Base-by-base conservation (phyloP, 2,113 vertebrate species). In the Solea solea region DNA sequence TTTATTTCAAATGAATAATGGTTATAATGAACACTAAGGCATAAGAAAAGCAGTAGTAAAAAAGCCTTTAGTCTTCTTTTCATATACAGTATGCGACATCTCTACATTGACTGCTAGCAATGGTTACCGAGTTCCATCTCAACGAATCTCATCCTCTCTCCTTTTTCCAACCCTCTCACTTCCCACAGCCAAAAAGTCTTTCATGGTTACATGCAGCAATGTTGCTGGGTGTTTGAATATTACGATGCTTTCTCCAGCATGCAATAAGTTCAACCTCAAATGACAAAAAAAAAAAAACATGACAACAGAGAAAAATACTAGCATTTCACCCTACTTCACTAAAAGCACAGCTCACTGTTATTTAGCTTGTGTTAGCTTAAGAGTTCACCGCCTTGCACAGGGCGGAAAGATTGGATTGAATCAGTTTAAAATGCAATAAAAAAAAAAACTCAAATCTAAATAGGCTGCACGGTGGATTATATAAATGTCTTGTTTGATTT, bases 141-240 rank as follows among this genome's bases (percentile, higher is more conserved):
- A 83, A 66, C 74, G 71, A 86, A 84, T 89, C 86, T 88, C 81
- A 27, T 80, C 68, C 44, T 83, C 64, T 85, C 84, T 86, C 56
- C 70, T 80, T 76, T 90, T 72, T 87, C 81, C 56, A 74, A 60
- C 54, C 70, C 72, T 49, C 78, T 86, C 84, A 74, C 72, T 74
- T 85, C 66, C 82, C 76, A 72, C 14, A 44, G 76, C 68, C 71
- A 70, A 55, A 64, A 41, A 3, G 39, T 48, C 8, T 62, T 75
- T 78, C 28, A 71, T 72, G 51, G 82, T 80, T 48, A 57, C 85
- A 86, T 86, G 77, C 76, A 76, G 59, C 54, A 74, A 44, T 65
- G 45, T 50, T 54, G 28, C 59, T 64, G 21, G 49, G 34, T 58
- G 5, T 73, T 63, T 54, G 9, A 68, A 74, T 64, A 70, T 69